Percentiles rank a stretch among this genome's conserved stretches.
phyloP scores from a whole-genome alignment of 1,140 invertebrate genomes.

The Vollenhovia emeryi region DNA sequence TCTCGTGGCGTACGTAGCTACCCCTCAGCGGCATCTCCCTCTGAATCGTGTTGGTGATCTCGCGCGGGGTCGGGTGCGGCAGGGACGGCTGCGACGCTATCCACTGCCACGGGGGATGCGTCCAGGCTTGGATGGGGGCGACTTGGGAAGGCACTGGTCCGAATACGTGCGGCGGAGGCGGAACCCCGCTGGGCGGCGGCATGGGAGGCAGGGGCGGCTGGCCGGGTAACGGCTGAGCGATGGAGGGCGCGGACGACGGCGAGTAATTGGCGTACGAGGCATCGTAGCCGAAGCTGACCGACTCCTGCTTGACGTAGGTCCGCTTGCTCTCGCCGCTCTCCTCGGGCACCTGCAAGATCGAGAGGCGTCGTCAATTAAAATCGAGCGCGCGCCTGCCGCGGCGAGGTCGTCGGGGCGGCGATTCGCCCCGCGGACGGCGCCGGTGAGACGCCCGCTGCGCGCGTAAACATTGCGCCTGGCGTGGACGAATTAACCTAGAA shows the following conservation, averaged over 20 bases:
- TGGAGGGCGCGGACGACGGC: conserved; percentile 67
- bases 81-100: conserved; percentile 79
- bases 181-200: conserved; percentile 78
- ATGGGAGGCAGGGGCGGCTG: conserved; percentile 84
- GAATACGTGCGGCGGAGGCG: conserved; percentile 82
- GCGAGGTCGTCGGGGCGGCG: neutral
- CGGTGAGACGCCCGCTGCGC: neutral
- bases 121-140: conserved; percentile 80
- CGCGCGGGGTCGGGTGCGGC: conserved; percentile 73
- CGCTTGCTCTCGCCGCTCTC: conserved; percentile 78
- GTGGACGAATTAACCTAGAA: conserved; percentile 62
- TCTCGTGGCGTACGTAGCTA: conserved; percentile 79
- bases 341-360: conserved; percentile 71
- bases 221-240: conserved; percentile 82
- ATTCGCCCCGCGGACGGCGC: neutral
- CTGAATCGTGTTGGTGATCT: conserved; percentile 75
- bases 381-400: no score
- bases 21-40: conserved; percentile 77
- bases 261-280: conserved; percentile 71
- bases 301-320: conserved; percentile 75
- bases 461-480: neutral
- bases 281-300: conserved; percentile 75
- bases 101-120: conserved; percentile 82
- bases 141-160: conserved; percentile 78
- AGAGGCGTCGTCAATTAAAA: conserved; percentile 64